Evolutionary conservation across 2,888 invertebrate species (phyloP).

Genomic region (Nomada lathburiana): DNA sequence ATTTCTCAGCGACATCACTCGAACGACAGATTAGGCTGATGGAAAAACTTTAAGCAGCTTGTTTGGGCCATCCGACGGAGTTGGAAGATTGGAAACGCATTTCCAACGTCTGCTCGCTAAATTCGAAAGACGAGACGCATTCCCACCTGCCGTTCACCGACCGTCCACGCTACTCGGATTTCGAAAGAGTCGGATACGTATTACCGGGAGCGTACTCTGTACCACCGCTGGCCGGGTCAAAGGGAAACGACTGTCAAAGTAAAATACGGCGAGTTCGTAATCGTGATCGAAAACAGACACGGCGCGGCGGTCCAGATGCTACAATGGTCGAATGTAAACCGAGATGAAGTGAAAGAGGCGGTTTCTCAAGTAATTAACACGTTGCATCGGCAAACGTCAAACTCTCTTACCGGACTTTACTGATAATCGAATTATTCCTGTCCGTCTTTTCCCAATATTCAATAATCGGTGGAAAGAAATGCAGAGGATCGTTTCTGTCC

Average conservation of each 20-base stretch:
- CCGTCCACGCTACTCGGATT: conserved; percentile 7
- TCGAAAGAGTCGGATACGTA: conserved; percentile 45
- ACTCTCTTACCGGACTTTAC: neutral
- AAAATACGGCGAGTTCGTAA: conserved; percentile 43
- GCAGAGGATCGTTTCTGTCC: too few relatives aligned
- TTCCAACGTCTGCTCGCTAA: conserved; percentile 9
- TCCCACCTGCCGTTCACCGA: neutral
- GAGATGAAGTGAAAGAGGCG: neutral
- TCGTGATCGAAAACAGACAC: conserved; percentile 5
- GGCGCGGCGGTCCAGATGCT: neutral
- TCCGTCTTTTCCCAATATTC: too few relatives aligned
- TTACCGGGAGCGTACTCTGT: conserved; percentile 31
- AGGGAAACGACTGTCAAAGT: conserved; percentile 47
- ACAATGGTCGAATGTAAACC: neutral
- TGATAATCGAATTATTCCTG: too few relatives aligned
- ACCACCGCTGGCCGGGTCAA: conserved; percentile 28
- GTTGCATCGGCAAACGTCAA: neutral
- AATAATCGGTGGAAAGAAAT: too few relatives aligned
- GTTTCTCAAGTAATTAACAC: neutral
- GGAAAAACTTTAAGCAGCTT: conserved; percentile 29
- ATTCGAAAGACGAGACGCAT: conserved; percentile 21
- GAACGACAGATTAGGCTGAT: neutral
- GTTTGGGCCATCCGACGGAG: neutral
- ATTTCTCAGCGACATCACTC: neutral
- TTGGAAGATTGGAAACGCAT: conserved; percentile 21